Conservation (phyloP, 1,140 invertebrate species). For the Dinothrombium tinctorium region DNA sequence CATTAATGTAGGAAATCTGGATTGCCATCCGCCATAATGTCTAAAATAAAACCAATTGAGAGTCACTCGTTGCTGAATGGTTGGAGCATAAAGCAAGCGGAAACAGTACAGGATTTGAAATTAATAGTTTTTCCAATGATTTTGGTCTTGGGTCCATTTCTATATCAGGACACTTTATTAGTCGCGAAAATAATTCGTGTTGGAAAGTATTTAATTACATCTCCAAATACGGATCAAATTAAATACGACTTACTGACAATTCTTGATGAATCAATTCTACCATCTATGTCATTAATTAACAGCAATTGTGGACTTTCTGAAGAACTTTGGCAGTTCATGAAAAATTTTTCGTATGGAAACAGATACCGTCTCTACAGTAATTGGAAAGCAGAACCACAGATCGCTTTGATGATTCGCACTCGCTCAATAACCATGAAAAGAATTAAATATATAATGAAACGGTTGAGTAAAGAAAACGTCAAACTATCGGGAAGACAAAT, state of each 20-base stretch:
- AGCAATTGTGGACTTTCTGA: slow-evolving; percentile 86
- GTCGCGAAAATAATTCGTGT: slow-evolving; percentile 32
- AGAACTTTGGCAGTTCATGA: slow-evolving; percentile 77
- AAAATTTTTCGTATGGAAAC: slow-evolving; percentile 72
- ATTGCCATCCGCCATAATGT: slow-evolving; percentile 29
- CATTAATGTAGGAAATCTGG: slow-evolving; percentile 34
- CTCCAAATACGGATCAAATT: slow-evolving; percentile 19
- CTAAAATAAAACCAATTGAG: slow-evolving; percentile 4
- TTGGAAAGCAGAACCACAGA: slow-evolving; percentile 34
- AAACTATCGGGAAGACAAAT: slow-evolving; percentile 84
- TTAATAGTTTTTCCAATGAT: slow-evolving; percentile 65
- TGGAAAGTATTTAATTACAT: slow-evolving; percentile 47
- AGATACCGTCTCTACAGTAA: slow-evolving; percentile 42
- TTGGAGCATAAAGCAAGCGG: slow-evolving; percentile 24
- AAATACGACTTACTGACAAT: slow-evolving; percentile 59
- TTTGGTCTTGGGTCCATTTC: slow-evolving; percentile 54
- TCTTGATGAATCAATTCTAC: slow-evolving; percentile 62
- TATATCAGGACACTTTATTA: slow-evolving; percentile 61
- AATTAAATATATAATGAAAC: slow-evolving; percentile 88
- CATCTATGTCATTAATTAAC: slow-evolving; percentile 67
- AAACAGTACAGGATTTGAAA: slow-evolving; percentile 42
- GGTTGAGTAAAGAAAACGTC: slow-evolving; percentile 93
- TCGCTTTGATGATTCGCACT: slow-evolving; percentile 54
- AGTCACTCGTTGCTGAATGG: neutral
- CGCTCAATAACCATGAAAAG: slow-evolving; percentile 64